Evolutionary conservation across 2,113 vertebrate genomes (phyloP), one percentile per base, ranked within the genome.

Genomic region (Pipa parva): DNA sequence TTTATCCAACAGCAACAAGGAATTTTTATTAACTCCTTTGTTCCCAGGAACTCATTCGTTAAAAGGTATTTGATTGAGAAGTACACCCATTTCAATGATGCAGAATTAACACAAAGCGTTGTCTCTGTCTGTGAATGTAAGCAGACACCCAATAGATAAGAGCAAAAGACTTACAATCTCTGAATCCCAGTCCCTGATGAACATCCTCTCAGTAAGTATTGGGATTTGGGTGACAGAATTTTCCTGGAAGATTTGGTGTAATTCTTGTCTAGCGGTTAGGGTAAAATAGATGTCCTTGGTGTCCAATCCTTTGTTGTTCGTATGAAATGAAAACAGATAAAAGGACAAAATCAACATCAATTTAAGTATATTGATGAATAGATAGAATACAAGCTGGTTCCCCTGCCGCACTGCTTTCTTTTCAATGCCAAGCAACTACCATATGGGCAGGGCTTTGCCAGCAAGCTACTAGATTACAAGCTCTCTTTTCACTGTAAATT

Each of bases 391-490:
- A 72, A 76, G 72, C 77, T 20, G 1, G 31, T 69, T 73, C 73
- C 73, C 75, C 62, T 72, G 62, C 74, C 72, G 73, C 75, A 73
- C 42, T 58, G 56, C 49, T 31, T 63, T 2, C 27, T 27, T 33
- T n/a, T 58, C 45, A 57, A 60, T 71, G 71, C 73, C 36, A 27
- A 77, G 76, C 78, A 79, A 75, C 78, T 72, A 80, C 79, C 79
- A 83, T 84, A 81, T 81, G 80, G 77, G 75, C 79, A 71, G 76
- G 79, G 77, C 75, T 77, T 77, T 71, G 77, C 78, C 75, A 80
- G 80, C 75, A 75, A 80, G 68, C 77, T 76, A 57, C 78, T 76
- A 79, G 79, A 83, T 85, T 76, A 78, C 80, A 79, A 77, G 72
- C 66, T 17, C 71, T 75, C 77, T 56, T 76, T 82, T 80, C 74